A percentile compares a stretch with the other conserved stretches of the same genome.
These are phyloP conservation scores for Lithophane ornitopus DNA, from an alignment of 2,888 invertebrate genomes.

Conservation along the genomic window DNA sequence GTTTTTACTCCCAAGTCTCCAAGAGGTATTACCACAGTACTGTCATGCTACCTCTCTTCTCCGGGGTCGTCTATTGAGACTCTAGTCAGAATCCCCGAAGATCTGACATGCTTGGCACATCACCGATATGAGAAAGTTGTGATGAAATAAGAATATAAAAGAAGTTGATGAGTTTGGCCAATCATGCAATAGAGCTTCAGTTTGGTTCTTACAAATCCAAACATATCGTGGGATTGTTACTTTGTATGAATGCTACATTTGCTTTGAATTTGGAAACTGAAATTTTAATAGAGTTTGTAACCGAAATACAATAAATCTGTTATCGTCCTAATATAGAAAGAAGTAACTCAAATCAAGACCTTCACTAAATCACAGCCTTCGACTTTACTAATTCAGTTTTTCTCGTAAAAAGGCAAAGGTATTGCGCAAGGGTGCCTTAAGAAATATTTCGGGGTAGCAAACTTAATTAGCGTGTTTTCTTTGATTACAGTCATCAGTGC, in stretches of 20 bases:
- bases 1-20: background rate
- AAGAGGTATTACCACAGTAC: background rate
- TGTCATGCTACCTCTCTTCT: background rate
- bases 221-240: background rate
- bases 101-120: background rate
- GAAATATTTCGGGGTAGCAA: constrained; percentile 82
- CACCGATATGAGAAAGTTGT: background rate
- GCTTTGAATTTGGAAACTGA: background rate
- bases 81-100: background rate
- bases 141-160: background rate
- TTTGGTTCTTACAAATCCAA: background rate
- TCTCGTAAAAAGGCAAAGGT: constrained; percentile 66
- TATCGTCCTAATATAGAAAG: background rate
- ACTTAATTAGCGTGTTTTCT: constrained; percentile 90
- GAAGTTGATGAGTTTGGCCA: background rate
- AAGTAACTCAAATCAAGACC: constrained; percentile 11
- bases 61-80: background rate
- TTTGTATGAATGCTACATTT: background rate
- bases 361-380: constrained; percentile 26
- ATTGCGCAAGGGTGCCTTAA: constrained; percentile 63
- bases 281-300: background rate
- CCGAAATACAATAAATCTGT: background rate
- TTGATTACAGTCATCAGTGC: constrained; percentile 89
- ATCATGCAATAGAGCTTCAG: background rate
- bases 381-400: constrained; percentile 61